Conservation (phyloP, 1,140 invertebrate genomes). For the Diachasma alloeum region DNA sequence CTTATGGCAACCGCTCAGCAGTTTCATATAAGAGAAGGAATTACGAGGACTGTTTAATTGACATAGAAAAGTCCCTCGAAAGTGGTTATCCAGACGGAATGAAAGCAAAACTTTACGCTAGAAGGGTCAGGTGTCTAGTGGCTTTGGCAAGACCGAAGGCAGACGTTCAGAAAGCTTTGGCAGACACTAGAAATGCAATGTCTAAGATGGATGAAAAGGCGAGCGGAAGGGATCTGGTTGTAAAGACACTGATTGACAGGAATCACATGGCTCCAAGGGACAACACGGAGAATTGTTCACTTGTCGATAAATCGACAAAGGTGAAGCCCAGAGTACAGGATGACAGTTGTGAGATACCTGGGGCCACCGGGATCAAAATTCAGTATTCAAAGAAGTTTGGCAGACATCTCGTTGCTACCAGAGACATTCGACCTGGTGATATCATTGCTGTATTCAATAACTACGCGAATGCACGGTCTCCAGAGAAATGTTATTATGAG, state of each 20-base stretch:
- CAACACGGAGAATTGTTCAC: too few relatives aligned
- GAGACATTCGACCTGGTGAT: conserved; percentile 75
- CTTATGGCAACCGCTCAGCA: conserved; percentile 24
- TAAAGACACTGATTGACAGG: too few relatives aligned
- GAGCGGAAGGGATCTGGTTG: neutral
- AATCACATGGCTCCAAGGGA: neutral
- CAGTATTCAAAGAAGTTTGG: conserved; percentile 63
- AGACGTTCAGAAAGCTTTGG: neutral
- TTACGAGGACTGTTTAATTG: conserved; percentile 10
- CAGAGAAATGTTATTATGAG: conserved; percentile 68
- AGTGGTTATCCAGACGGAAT: conserved; percentile 9
- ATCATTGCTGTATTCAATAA: conserved; percentile 79
- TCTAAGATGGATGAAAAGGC: neutral
- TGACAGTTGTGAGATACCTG: neutral
- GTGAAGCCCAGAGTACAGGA: neutral
- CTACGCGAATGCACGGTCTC: conserved; percentile 73
- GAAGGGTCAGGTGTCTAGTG: neutral
- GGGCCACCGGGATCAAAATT: neutral
- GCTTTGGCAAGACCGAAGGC: too few relatives aligned
- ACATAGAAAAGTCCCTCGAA: conserved; percentile 5
- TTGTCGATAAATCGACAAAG: too few relatives aligned
- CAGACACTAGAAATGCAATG: too few relatives aligned
- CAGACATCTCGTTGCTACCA: conserved; percentile 69
- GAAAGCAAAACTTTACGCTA: conserved; percentile 1
- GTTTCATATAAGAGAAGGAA: neutral